Base-by-base conservation (phyloP, 2,113 vertebrate species). In the Oncorhynchus keta region DNA sequence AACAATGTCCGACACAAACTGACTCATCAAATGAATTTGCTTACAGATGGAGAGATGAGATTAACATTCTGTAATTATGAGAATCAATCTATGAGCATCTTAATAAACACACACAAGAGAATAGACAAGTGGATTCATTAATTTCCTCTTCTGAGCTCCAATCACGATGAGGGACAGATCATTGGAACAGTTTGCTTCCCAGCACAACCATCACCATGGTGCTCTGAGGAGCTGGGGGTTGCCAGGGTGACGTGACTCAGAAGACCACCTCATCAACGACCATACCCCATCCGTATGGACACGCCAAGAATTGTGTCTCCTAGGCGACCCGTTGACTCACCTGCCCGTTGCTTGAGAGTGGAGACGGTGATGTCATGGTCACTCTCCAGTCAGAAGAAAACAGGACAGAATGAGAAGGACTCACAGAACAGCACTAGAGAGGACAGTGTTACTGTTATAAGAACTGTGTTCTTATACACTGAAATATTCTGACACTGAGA, bases 391-490 rank as follows among this genome's bases (percentile, higher is more conserved):
- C 20, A 48, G 4, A 20, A 5, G 26, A 16, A 51, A 35, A 28
- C 45, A 55, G 8, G 24, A 48, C 20, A 45, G 66, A 70, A 73
- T 7, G 2, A 73, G 65, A 20, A 26, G 35, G 39, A 51, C 1
- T 0, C 7, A 1, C 16, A 74, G 39, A 78, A 4, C 51, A 11
- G 18, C 67, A 18, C 14, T 20, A 2, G 6, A 0, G 3, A 65
- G 20, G 69, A 80, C 85, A 20, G 69, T 78, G 84, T 86, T 83
- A 76, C 78, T 70, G 24, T 55, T 20, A n/a, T 28, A 28, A 28
- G 28, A 28, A 28, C 28, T 28, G 57, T 73, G 55, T 61, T 20
- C 35, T 3, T 32, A 24, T 73, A 14, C 35, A 22, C 32, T 11
- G 55, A 11, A 45, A 28, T 20, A n/a, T 24, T 45, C 11, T 35